A percentile compares a stretch with the other conserved stretches of the same genome.
These are phyloP conservation scores for Nymphalis urticae DNA, from an alignment of 2,888 invertebrate species.

Conservation along the genomic window DNA sequence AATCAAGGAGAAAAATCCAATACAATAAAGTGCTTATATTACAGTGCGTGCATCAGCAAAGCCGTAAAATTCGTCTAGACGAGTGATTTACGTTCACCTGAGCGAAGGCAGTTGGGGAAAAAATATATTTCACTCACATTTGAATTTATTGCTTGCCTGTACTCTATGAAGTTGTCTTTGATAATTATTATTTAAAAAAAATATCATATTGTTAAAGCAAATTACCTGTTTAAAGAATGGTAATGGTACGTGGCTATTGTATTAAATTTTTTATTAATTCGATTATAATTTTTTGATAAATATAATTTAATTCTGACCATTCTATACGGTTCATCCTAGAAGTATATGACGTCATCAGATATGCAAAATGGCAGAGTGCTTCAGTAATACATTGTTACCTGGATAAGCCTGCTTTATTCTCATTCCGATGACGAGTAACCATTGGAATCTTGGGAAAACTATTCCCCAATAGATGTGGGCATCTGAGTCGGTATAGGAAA, in stretches of 20 bases:
- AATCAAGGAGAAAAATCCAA: constrained; percentile 46
- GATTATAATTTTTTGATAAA: too few species aligned
- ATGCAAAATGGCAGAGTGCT: too few species aligned
- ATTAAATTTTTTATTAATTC: too few species aligned
- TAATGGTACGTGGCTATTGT: too few species aligned
- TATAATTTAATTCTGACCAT: too few species aligned
- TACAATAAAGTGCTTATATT: constrained; percentile 58
- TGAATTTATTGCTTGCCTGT: constrained; percentile 33
- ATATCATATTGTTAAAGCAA: not conserved
- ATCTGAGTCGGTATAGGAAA: constrained; percentile 47
- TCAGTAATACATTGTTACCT: too few species aligned
- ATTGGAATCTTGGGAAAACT: constrained; percentile 10
- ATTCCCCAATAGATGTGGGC: constrained; percentile 20
- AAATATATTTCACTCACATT: constrained; percentile 40
- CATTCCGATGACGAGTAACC: not conserved
- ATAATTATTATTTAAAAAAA: not conserved
- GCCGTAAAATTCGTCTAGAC: constrained; percentile 75
- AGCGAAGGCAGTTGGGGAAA: constrained; percentile 44
- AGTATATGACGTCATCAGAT: too few species aligned
- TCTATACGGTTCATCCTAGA: too few species aligned
- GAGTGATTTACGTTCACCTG: constrained; percentile 74
- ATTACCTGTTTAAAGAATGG: not conserved
- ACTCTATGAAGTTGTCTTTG: constrained; percentile 11
- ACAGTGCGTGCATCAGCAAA: constrained; percentile 66
- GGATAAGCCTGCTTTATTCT: not conserved